Evolutionary conservation across 2,888 invertebrate species (phyloP), one percentile per base, ranked within the genome.

Genomic region (Epinotia demarniana): DNA sequence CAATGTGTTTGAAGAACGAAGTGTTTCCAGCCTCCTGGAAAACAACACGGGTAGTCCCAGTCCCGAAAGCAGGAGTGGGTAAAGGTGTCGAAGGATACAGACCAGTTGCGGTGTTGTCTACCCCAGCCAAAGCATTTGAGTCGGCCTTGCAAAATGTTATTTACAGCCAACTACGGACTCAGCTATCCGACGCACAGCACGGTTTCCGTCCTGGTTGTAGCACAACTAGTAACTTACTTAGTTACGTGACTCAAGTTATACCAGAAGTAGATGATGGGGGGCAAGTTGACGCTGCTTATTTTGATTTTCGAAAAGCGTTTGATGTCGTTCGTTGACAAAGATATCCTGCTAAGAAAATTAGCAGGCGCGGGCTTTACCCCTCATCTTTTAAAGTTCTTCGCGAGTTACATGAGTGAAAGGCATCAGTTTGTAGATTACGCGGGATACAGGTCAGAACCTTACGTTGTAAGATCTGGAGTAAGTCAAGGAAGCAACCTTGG

Each of bases 281-380:
- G 53, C 27, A 58, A 12, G 23, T 58, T 19, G 58, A 58, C 58
- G 58, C 58, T 3, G 58, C 58, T 23, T 58, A 23, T 12, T 58
- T 58, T 57, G 57, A 57, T 57, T 57, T 57, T 57, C 19, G 19
- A 16, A 57, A 57, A 57, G 57, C 57, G 8, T 57, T 57, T 9
- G 57, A 57, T n/a, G 57, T 19, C 6, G 19, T 57, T 53, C 16
- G 53, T 53, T 13, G 16, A 53, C 16, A 13, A 57, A 6, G 55
- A 57, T 18, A 57, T 57, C n/a, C 18, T 18, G 55, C 18, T 57
- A 3, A n/a, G 55, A 18, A 57, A 57, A 18, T 18, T 57, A 18
- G 55, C 55, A n/a, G 55, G 55, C 55, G 55, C 18, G 18, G 55
- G 55, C 18, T 18, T 57, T 57, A 57, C 55, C 9, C 55, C 55